Conservation (phyloP, 2,797 vertebrate genomes). For the Epinephelus awoara region DNA sequence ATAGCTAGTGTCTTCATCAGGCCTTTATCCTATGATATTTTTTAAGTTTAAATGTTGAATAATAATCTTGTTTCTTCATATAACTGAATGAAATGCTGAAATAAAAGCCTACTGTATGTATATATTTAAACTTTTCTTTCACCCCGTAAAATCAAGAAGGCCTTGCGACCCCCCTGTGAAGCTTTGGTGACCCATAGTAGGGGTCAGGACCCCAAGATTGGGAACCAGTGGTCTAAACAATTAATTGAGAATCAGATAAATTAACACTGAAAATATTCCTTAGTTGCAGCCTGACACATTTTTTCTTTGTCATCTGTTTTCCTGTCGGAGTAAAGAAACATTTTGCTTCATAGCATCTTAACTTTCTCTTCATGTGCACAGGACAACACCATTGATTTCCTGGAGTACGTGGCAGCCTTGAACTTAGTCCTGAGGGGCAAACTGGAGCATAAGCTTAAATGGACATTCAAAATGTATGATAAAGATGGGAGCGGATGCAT, state of each 20-base stretch:
- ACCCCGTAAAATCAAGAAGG: no score
- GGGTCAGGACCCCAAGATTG: no score
- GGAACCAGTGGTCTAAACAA: background rate
- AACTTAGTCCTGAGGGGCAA: constrained; percentile 95
- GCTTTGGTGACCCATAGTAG: no score
- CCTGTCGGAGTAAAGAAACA: background rate
- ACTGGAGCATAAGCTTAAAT: constrained; percentile 96
- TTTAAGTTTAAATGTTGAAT: no score
- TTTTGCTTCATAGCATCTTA: constrained; percentile 10
- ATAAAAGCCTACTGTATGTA: no score
- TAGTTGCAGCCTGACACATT: background rate
- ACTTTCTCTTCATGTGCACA: constrained; percentile 61
- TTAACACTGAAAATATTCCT: background rate
- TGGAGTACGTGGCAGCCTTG: constrained; percentile 96
- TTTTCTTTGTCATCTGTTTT: background rate
- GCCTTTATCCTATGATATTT: no score
- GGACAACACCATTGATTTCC: constrained; percentile 98
- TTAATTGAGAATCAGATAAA: background rate
- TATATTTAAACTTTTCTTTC: no score
- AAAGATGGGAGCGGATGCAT: constrained; percentile 97
- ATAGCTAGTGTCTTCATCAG: no score
- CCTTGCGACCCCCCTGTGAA: no score
- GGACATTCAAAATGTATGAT: constrained; percentile 98
- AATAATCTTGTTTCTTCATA: no score
- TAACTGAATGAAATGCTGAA: no score